Conservation (phyloP, 2,888 invertebrate genomes). For the Crossocerus cetratus region DNA sequence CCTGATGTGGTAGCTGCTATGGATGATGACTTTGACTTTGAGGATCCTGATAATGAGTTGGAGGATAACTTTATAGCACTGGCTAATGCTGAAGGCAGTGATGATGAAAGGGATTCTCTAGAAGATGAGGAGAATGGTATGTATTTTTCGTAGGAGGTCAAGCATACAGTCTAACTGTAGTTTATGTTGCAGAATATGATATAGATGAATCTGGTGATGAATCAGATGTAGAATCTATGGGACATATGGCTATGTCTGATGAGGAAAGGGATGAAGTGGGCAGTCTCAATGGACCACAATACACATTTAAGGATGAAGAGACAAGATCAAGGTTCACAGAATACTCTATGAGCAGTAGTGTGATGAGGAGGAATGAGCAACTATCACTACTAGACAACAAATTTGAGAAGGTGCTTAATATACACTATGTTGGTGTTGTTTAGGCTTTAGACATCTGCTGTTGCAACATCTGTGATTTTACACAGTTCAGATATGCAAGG, state of each 20-base stretch:
- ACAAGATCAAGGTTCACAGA: constrained; percentile 93
- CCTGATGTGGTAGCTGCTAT: constrained; percentile 95
- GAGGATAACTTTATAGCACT: constrained; percentile 95
- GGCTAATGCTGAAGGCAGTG: constrained; percentile 82
- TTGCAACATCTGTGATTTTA: no score
- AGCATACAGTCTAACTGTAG: background rate
- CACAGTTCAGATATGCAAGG: no score
- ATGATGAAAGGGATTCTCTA: constrained; percentile 62
- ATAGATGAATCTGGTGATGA: constrained; percentile 77
- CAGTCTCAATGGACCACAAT: constrained; percentile 77
- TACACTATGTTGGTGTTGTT: background rate
- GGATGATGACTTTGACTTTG: constrained; percentile 94
- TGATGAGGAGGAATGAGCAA: constrained; percentile 90
- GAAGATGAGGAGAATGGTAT: constrained; percentile 70
- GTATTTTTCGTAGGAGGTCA: background rate
- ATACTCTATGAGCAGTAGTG: constrained; percentile 95
- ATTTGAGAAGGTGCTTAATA: constrained; percentile 86
- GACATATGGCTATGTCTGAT: constrained; percentile 61
- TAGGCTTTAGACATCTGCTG: no score
- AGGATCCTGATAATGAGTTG: constrained; percentile 88
- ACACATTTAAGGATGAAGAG: constrained; percentile 82
- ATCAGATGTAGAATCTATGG: constrained; percentile 68
- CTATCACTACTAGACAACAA: constrained; percentile 89
- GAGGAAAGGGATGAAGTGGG: constrained; percentile 77
- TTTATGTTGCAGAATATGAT: constrained; percentile 62